Base-by-base conservation (phyloP, 1,140 invertebrate species). In the Aphelinus atriplicis region DNA sequence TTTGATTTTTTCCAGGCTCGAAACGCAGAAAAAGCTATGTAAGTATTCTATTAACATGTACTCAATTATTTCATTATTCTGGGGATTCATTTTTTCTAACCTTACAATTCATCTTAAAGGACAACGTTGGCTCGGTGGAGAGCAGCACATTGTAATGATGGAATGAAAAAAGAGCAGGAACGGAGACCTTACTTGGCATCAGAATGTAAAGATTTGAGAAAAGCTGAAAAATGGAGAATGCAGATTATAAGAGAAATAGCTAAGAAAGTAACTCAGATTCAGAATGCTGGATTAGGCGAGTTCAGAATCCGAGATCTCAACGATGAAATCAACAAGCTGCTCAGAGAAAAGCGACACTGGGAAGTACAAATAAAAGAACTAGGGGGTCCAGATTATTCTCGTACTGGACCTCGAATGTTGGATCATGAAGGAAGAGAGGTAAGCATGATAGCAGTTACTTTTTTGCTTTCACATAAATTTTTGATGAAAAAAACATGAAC, bases 191-290 rank as follows among this genome's bases (percentile, higher is more conserved):
- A 95, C 83, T 88, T 99, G 53, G 97, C 97, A 0, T 96, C 96
- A 1, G 96, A 98, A 81, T 99, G 97, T 87, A 92, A 93, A 81
- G 95, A 96, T 86, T 85, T 99, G 7, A 91, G 92, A 63, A 94
- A 97, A 84, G 95, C 95, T 65, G 97, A 99, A 83, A 98, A 97
- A 89, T 99, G 96, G 93, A 90, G 98, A 80, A 90, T 96, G 85
- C 96, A 99, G 86, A 98, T 99, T 73, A 97, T 99, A 65, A 89
- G 97, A 76, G 98, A 99, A 89, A 95, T 99, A 56, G 96, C 97
- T 0, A 96, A 97, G 82, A 99, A 99, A 90, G 98, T 99, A n/a
- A 94, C 98, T 26, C 96, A 98, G 87, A 99, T 99, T 84, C 98
- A 99, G 87, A 99, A 99, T 90, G 98, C 98, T 81, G 98, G 98